Evolutionary conservation across 2,888 invertebrate species (phyloP).

Genomic region (Miltochrista miniata): DNA sequence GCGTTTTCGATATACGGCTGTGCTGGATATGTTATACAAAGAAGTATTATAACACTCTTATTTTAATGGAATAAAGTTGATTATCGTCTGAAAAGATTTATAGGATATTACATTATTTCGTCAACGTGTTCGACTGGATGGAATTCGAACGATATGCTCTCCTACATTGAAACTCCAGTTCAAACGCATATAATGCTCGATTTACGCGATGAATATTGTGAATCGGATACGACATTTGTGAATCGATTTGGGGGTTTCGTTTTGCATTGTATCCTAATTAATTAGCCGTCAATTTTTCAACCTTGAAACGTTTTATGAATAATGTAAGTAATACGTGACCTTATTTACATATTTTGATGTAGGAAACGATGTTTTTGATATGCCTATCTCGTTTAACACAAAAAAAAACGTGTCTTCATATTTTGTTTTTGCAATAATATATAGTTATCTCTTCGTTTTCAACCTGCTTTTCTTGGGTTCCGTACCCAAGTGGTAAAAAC

Average conservation of each 20-base stretch:
- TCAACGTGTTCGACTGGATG: conserved; percentile 56
- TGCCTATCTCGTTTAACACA: not conserved
- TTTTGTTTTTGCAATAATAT: too few relatives aligned
- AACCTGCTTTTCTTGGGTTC: too few relatives aligned
- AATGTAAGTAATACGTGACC: conserved; percentile 22
- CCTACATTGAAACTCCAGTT: conserved; percentile 70
- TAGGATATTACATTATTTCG: conserved; percentile 47
- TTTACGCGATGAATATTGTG: conserved; percentile 61
- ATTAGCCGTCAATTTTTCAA: conserved; percentile 33
- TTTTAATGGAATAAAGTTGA: conserved; percentile 41
- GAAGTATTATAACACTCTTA: conserved; percentile 36
- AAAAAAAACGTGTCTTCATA: not conserved
- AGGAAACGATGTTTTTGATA: conserved; percentile 9
- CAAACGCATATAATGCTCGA: conserved; percentile 71
- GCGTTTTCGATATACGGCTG: conserved; percentile 72
- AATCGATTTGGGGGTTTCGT: conserved; percentile 39
- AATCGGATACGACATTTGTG: conserved; percentile 46
- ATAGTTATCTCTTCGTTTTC: too few relatives aligned
- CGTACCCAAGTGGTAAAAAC: too few relatives aligned
- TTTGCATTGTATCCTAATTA: conserved; percentile 42
- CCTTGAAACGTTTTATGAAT: conserved; percentile 25
- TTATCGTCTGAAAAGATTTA: conserved; percentile 39
- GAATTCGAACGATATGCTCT: conserved; percentile 72
- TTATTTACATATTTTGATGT: conserved; percentile 22
- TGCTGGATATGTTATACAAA: conserved; percentile 51